Evolutionary conservation across 2,888 invertebrate genomes (phyloP), one percentile per base, ranked within the genome.

Genomic region (Oligia latruncula): DNA sequence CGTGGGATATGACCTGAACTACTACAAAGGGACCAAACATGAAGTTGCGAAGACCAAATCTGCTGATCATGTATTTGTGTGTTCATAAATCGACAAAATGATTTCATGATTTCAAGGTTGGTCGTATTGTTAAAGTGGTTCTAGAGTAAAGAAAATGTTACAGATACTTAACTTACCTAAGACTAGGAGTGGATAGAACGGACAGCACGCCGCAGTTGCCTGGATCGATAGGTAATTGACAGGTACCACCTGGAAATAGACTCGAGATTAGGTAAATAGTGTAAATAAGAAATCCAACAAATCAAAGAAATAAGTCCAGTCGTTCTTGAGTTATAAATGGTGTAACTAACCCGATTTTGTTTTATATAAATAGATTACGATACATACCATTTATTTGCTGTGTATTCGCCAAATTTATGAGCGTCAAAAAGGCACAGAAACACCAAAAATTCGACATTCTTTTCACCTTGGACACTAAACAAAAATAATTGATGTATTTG

Each of bases 331-430:
- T 29, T 29, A 29, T 29, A 29, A 29, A 29, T 29, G 29, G 29
- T 29, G 29, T 1, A 29, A 29, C 29, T 29, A 29, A 29, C 29
- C 29, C 29, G 29, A 29, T 29, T 29, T 29, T 29, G 29, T 29
- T 29, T 29, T 29, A 29, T 29, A 29, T 29, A 29, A 1, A 29
- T 29, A 29, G 40, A 40, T 40, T 9, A 8, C 4, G 0, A 20
- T 40, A 77, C 83, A 0, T 77, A 67, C 83, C 35, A 29, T 65
- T 77, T 20, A 67, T 52, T 83, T 83, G 83, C 6, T 80, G 83
- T 40, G 80, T 52, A 5, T 52, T 60, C 17, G 11, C 60, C 35
- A 80, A 2, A 55, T 67, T 62, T 15, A 67, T 29, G n/a, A 83
- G 20, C 17, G 46, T 15, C 8, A 83, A 2, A 49, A 67, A 67